Conservation (phyloP, 2,888 invertebrate genomes). For the Helleia helle region DNA sequence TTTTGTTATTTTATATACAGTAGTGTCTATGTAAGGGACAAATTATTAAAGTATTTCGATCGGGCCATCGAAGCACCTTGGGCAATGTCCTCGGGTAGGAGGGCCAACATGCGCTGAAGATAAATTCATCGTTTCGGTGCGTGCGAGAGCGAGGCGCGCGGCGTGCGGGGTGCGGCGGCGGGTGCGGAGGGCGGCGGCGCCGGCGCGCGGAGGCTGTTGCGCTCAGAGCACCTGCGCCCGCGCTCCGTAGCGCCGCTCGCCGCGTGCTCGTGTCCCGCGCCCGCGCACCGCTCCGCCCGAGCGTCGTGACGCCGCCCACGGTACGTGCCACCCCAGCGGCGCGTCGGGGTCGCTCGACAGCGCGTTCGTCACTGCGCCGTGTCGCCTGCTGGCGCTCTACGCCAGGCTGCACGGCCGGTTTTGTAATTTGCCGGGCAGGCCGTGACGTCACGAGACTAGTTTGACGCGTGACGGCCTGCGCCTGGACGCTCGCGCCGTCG, state of each 20-base stretch:
- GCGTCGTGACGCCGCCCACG: slow-evolving; percentile 69
- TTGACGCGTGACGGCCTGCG: slow-evolving; percentile 65
- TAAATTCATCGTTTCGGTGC: slow-evolving; percentile 71
- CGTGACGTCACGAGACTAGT: slow-evolving; percentile 71
- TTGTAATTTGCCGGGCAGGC: slow-evolving; percentile 66
- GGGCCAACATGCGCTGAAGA: slow-evolving; percentile 67
- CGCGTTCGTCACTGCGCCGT: slow-evolving; percentile 66
- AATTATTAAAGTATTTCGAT: slow-evolving; percentile 35
- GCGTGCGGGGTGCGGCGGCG: slow-evolving; percentile 61
- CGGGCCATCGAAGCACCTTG: slow-evolving; percentile 22
- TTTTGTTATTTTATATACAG: no score
- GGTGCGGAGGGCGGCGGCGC: slow-evolving; percentile 73
- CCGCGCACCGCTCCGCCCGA: slow-evolving; percentile 54
- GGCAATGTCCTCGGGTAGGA: slow-evolving; percentile 57
- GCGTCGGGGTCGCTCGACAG: slow-evolving; percentile 70
- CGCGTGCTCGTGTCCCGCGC: slow-evolving; percentile 65
- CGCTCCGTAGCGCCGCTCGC: slow-evolving; percentile 73
- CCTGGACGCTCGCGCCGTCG: slow-evolving; percentile 55
- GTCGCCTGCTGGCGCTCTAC: slow-evolving; percentile 40
- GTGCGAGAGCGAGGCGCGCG: slow-evolving; percentile 44
- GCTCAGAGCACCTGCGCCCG: slow-evolving; percentile 82
- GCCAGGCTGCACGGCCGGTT: slow-evolving; percentile 62
- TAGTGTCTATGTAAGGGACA: slow-evolving; percentile 22
- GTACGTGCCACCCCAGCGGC: slow-evolving; percentile 58
- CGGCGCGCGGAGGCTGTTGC: slow-evolving; percentile 76